Base-by-base conservation (phyloP, 1,140 invertebrate species). In the Bombus waltoni region DNA sequence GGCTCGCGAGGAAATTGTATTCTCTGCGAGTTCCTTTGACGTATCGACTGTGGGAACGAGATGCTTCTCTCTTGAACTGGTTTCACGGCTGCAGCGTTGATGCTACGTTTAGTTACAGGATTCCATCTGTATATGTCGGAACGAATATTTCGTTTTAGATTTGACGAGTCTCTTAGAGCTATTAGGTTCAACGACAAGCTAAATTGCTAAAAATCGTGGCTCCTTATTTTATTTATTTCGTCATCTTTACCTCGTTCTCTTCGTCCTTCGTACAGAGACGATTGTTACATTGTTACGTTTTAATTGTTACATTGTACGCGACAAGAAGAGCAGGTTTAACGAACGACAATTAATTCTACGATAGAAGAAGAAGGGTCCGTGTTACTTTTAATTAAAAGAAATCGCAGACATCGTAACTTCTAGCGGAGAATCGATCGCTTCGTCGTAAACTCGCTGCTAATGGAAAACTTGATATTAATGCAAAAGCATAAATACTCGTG, bases 1-100 rank as follows among this genome's bases (percentile, higher is more conserved):
- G 40, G 40, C 5, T 62, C 35, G 6, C 53, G 22, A 73, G 70
- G 70, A 74, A 81, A 81, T 81, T 81, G 70, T 81, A 81, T 81
- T 74, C 71, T 44, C 53, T 13, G 22, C 38, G 40, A 71, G n/a
- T 72, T 81, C 70, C 79, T 81, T 81, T 81, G 40, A 73, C 70
- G 53, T 73, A 81, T 81, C n/a, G 53, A 65, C 40, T 44, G 15
- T 2, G 47, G 47, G 47, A 53, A 53, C 47, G 47, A 53, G 47
- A 66, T 66, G 65, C 15, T 66, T 2, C 32, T 35, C 32, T 32
- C 28, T n/a, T 4, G 28, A 47, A 13, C 11, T 38, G 72, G 44
- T 74, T 22, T 5, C 13, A 74, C 5, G 32, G 18, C 22, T 74
- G 18, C 68, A 70, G 38, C 25, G 25, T n/a, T 1, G 8, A 25